phyloP scores from a whole-genome alignment of 2,113 vertebrate genomes.

The Cinclus mexicanus region DNA sequence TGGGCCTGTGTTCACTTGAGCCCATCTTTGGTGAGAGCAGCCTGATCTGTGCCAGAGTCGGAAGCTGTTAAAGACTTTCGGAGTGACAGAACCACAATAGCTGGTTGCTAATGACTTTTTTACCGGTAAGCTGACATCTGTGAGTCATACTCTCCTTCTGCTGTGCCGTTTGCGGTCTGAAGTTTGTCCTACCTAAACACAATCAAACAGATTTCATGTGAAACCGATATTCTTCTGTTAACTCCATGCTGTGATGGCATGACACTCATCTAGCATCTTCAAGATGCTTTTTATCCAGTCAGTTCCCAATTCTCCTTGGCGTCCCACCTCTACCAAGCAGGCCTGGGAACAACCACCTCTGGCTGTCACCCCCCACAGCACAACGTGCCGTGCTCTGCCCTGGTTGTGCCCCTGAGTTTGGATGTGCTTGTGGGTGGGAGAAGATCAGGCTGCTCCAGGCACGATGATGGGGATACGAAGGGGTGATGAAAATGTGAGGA shows the following conservation, averaged over 20 bases:
- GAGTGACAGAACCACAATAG: constrained; percentile 63
- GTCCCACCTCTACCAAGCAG: background rate
- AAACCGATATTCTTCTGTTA: constrained; percentile 38
- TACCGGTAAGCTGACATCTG: constrained; percentile 73
- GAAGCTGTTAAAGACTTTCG: constrained; percentile 40
- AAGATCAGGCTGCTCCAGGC: background rate
- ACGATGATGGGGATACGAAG: background rate
- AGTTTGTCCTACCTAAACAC: constrained; percentile 58
- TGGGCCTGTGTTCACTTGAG: background rate
- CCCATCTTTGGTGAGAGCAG: background rate
- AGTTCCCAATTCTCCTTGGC: background rate
- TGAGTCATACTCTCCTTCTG: constrained; percentile 75
- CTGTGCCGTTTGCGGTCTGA: constrained; percentile 75
- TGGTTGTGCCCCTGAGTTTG: rapidly evolving
- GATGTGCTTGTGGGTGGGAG: background rate
- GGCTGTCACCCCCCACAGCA: rapidly evolving
- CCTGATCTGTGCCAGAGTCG: background rate
- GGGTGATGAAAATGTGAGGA: background rate
- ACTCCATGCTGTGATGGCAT: background rate
- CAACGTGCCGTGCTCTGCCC: background rate
- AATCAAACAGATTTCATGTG: constrained; percentile 52
- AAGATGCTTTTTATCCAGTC: background rate
- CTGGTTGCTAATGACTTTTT: constrained; percentile 53
- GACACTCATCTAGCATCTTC: background rate
- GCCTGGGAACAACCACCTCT: background rate